phyloP scores from a whole-genome alignment of 2,113 vertebrate species.

The Nothobranchius furzeri region DNA sequence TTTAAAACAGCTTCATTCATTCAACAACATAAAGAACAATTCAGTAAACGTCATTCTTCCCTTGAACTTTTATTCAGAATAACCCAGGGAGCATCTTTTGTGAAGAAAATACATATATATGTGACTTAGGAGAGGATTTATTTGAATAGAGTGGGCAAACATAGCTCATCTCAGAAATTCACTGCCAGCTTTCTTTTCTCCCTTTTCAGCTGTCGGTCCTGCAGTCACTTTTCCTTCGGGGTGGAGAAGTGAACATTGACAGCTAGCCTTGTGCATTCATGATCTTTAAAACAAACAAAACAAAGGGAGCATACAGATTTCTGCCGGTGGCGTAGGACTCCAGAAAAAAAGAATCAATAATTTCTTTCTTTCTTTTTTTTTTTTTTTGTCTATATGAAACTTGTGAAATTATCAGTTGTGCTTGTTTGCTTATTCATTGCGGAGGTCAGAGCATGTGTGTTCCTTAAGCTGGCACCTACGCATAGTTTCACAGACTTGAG shows the following conservation, averaged over 20 bases:
- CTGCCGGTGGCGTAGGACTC: constrained; percentile 26
- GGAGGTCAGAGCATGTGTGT: constrained; percentile 1
- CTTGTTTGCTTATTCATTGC: constrained; percentile 17
- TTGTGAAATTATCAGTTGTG: constrained; percentile 19
- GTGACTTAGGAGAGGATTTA: constrained; percentile 6
- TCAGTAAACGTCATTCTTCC: background rate
- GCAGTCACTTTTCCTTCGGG: constrained; percentile 17
- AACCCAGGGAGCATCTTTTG: background rate
- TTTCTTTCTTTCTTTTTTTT: constrained; percentile 12
- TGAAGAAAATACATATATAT: background rate
- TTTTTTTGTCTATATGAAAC: constrained; percentile 29
- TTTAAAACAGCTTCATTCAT: background rate
- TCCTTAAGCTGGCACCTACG: constrained; percentile 2
- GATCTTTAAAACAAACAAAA: constrained; percentile 49
- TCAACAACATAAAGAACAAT: background rate
- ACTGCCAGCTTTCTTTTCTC: constrained; percentile 14
- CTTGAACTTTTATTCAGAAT: constrained; percentile 1
- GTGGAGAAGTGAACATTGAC: constrained; percentile 34
- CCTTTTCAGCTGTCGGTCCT: constrained; percentile 11
- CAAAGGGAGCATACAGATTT: constrained; percentile 22
- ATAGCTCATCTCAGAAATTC: constrained; percentile 9
- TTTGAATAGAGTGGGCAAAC: constrained; percentile 14
- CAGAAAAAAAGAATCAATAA: constrained; percentile 22
- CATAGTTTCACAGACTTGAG: constrained; percentile 2
- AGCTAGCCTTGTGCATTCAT: constrained; percentile 35